Conservation (phyloP, 2,888 invertebrate genomes). For the Coelogynopora nodosa region DNA sequence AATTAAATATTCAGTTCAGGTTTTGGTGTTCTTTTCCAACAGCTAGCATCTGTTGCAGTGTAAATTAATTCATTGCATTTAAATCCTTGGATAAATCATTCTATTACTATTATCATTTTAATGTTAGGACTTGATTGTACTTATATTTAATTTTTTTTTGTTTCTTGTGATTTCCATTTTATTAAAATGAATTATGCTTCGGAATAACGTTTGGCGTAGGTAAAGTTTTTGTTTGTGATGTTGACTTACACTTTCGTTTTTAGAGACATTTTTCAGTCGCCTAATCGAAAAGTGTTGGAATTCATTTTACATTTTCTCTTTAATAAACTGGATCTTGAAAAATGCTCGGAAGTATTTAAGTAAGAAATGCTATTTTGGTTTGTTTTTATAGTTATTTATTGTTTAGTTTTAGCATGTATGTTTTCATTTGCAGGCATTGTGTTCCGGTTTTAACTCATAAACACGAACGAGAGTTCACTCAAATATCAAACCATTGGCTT, state of each 20-base stretch:
- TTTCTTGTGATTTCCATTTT: not conserved
- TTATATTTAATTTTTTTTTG: no score
- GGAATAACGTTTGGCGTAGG: no score
- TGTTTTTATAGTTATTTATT: not conserved
- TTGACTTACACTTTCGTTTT: not conserved
- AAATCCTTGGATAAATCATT: no score
- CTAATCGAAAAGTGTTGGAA: conserved; percentile 12
- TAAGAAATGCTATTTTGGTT: not conserved
- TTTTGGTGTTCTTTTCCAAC: no score
- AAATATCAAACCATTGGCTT: conserved; percentile 1
- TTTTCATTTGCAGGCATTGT: not conserved
- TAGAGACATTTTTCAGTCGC: not conserved
- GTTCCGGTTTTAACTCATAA: not conserved
- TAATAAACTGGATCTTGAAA: not conserved
- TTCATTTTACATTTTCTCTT: not conserved
- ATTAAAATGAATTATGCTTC: not conserved
- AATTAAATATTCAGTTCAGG: no score
- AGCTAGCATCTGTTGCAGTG: no score
- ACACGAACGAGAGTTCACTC: conserved; percentile 3
- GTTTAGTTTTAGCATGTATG: not conserved
- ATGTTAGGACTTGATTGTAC: no score
- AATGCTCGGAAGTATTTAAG: not conserved
- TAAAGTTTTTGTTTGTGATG: no score
- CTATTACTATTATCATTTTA: no score
- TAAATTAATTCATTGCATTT: no score